phyloP scores from a whole-genome alignment of 1,140 invertebrate species.

The Drosophila mayri region DNA sequence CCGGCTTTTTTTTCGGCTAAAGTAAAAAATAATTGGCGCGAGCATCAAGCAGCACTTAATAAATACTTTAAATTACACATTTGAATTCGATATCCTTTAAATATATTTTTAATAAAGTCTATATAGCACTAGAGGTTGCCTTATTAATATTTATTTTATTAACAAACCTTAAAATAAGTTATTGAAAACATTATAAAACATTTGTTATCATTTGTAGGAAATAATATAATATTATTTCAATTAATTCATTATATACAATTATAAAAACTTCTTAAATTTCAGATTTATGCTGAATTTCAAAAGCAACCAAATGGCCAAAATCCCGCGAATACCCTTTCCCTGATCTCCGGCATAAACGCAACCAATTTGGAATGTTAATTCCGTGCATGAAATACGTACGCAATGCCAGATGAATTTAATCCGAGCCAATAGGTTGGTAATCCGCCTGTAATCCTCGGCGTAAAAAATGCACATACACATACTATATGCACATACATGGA shows the following conservation, averaged over 20 bases:
- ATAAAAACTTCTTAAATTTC: background rate
- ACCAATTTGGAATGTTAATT: constrained; percentile 47
- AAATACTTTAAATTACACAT: constrained; percentile 5
- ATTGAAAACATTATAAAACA: background rate
- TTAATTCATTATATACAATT: no score
- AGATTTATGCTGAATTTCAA: no score
- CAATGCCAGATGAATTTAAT: constrained; percentile 30
- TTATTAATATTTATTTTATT: background rate
- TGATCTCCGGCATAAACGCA: constrained; percentile 6
- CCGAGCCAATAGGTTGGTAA: constrained; percentile 32
- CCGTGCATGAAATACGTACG: constrained; percentile 9
- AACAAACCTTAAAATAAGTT: background rate
- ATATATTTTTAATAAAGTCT: background rate
- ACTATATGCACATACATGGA: background rate
- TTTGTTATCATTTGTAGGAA: no score
- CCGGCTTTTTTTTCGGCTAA: constrained; percentile 17
- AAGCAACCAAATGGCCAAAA: background rate
- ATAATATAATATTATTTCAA: no score
- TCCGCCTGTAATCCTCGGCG: background rate
- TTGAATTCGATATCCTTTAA: constrained; percentile 1
- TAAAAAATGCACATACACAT: constrained; percentile 1
- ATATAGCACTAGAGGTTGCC: fast-evolving
- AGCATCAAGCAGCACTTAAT: constrained; percentile 10
- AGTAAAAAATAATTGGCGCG: constrained; percentile 27
- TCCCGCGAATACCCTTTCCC: background rate